These are phyloP conservation scores for Zygaena filipendulae DNA, from an alignment of 2,888 invertebrate species.

Conservation along the genomic window DNA sequence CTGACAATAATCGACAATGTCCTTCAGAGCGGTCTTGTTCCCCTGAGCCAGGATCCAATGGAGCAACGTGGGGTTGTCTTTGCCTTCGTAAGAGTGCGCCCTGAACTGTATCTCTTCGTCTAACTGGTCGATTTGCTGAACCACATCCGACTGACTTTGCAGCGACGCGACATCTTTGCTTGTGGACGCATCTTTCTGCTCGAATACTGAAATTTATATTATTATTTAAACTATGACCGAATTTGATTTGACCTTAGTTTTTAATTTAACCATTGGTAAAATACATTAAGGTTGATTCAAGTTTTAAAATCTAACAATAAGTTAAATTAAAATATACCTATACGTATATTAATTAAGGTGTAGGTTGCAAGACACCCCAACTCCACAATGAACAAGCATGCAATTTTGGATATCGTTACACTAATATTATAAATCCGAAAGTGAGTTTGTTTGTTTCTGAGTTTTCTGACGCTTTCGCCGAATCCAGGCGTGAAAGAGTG, in stretches of 20 bases:
- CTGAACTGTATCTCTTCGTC: constrained; percentile 47
- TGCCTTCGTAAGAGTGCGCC: constrained; percentile 36
- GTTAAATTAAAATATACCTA: not conserved
- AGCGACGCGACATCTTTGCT: constrained; percentile 35
- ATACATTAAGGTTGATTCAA: too few relatives aligned
- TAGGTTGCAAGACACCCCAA: too few relatives aligned
- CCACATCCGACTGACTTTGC: constrained; percentile 28
- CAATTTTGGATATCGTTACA: too few relatives aligned
- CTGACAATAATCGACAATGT: constrained; percentile 81
- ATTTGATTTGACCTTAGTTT: too few relatives aligned
- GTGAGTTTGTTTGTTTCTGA: too few relatives aligned
- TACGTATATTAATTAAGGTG: not conserved
- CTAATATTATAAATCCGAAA: too few relatives aligned
- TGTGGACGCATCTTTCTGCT: constrained; percentile 36
- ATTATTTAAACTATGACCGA: constrained; percentile 8
- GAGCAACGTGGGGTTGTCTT: constrained; percentile 72
- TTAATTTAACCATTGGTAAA: too few relatives aligned
- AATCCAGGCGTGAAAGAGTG: too few relatives aligned
- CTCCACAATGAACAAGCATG: too few relatives aligned
- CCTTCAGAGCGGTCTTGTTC: constrained; percentile 79
- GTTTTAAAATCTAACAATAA: not conserved
- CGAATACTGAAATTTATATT: constrained; percentile 49
- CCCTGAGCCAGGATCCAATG: constrained; percentile 92
- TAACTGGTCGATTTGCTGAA: constrained; percentile 33
- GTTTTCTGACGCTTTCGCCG: too few relatives aligned